Evolutionary conservation across 2,113 vertebrate species (phyloP).

Genomic region (Dromaius novaehollandiae): DNA sequence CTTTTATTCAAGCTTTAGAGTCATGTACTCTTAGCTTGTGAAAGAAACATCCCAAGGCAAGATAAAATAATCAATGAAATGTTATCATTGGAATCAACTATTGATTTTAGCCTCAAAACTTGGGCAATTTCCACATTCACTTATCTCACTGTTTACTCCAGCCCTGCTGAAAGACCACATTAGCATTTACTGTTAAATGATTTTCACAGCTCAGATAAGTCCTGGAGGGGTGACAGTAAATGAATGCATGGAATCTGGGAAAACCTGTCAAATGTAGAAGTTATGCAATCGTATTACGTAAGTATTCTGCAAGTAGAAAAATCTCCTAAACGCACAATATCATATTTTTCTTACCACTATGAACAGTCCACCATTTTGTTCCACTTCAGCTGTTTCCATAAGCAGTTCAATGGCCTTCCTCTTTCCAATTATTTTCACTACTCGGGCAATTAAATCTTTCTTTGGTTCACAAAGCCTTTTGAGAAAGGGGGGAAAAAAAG

Average conservation of each 20-base stretch:
- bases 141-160: background rate
- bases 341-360: conserved; percentile 82
- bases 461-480: conserved; percentile 91
- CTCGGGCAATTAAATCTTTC: conserved; percentile 88
- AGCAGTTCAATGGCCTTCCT: conserved; percentile 93
- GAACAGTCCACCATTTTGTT: conserved; percentile 91
- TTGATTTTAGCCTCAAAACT: background rate
- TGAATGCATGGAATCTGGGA: background rate
- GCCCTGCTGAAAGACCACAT: background rate
- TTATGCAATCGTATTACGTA: accelerated
- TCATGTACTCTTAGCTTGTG: background rate
- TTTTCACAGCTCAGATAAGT: background rate
- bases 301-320: background rate
- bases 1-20: background rate
- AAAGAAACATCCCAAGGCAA: background rate
- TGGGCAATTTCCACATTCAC: background rate
- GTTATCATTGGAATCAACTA: background rate
- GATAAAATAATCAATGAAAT: background rate
- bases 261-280: accelerated
- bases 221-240: background rate
- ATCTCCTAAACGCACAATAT: accelerated
- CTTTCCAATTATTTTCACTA: conserved; percentile 88
- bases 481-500: background rate
- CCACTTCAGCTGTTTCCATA: conserved; percentile 90
- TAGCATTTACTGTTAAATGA: background rate